A percentile compares a stretch with the other conserved stretches of the same genome.
phyloP scores from a whole-genome alignment of 1,140 invertebrate species.

The Tetramorium alpestre region DNA sequence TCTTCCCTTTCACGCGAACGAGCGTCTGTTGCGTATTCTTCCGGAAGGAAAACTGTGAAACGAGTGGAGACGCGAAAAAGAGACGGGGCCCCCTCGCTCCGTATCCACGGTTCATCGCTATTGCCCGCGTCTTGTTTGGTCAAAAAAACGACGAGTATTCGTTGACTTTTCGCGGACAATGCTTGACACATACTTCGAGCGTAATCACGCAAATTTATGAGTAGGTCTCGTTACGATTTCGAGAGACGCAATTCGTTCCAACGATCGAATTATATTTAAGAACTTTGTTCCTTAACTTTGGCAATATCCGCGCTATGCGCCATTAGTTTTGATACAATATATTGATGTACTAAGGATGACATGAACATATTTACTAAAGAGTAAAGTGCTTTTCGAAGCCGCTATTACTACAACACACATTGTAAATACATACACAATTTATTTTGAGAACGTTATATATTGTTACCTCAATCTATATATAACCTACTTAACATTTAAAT shows the following conservation, averaged over 20 bases:
- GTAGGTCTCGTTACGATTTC: background rate
- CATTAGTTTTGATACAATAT: background rate
- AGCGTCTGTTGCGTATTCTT: slow-evolving; percentile 61
- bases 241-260: slow-evolving; percentile 15
- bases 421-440: background rate
- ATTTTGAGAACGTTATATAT: background rate
- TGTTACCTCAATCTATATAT: background rate
- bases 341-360: slow-evolving; percentile 21
- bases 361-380: slow-evolving; percentile 9
- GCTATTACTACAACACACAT: background rate
- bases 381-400: background rate
- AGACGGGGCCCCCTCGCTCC: background rate
- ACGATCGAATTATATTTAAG: slow-evolving; percentile 27
- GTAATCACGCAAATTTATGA: slow-evolving; percentile 15
- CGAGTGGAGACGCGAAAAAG: slow-evolving; percentile 33
- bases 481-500: background rate
- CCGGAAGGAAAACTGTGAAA: slow-evolving; percentile 41
- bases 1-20: slow-evolving; percentile 34
- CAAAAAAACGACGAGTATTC: background rate
- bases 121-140: slow-evolving; percentile 23
- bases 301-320: background rate
- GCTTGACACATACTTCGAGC: background rate
- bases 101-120: slow-evolving; percentile 48
- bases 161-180: slow-evolving; percentile 1
- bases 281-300: background rate